Percentiles rank a stretch among this genome's conserved stretches.
phyloP scores from a whole-genome alignment of 2,113 vertebrate species.

The Triplophysa siluroides region DNA sequence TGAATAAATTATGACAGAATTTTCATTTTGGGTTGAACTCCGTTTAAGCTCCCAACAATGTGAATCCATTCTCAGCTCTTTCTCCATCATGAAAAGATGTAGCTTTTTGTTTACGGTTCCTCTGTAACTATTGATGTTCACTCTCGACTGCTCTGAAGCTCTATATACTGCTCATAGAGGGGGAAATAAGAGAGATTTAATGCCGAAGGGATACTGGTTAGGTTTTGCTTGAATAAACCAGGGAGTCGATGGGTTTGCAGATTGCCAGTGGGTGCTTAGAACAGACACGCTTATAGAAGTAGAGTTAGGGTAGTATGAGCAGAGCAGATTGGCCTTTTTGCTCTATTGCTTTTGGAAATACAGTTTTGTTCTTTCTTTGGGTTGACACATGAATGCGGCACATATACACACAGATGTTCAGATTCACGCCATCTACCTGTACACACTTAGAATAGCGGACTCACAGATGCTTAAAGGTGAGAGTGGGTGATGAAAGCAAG shows the following conservation, averaged over 20 bases:
- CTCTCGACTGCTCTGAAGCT: conserved; percentile 1
- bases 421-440: conserved; percentile 11
- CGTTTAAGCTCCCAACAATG: not conserved
- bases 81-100: conserved; percentile 21
- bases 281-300: conserved; percentile 15
- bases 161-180: not conserved
- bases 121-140: conserved; percentile 26
- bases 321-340: conserved; percentile 31
- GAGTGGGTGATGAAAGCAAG: no score
- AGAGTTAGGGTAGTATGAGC: conserved; percentile 6
- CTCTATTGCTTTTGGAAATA: conserved; percentile 7
- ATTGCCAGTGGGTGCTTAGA: no score
- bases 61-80: conserved; percentile 3
- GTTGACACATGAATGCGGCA: conserved; percentile 20
- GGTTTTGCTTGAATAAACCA: conserved; percentile 38
- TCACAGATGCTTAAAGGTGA: no score
- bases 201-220: conserved; percentile 20
- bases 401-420: conserved; percentile 26
- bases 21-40: no score
- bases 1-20: no score
- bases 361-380: not conserved
- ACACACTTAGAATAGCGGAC: not conserved
- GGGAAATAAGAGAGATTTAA: conserved; percentile 18
- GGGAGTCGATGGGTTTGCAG: conserved; percentile 18
- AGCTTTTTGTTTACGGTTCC: conserved; percentile 37